Conservation (phyloP, 2,888 invertebrate species). For the Dicranocentrus wangi region DNA sequence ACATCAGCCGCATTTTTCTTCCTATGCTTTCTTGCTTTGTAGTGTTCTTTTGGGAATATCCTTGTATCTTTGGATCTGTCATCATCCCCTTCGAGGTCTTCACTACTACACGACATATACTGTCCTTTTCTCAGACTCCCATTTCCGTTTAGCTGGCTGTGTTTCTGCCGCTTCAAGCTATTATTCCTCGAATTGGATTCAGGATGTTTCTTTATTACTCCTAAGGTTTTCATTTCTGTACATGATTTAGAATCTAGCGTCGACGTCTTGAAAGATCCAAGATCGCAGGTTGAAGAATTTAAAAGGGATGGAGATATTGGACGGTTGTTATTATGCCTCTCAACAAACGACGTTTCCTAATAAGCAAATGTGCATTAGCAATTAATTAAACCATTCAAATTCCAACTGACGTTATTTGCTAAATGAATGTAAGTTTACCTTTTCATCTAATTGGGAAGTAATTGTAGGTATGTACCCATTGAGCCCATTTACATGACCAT, state of each 20-base stretch:
- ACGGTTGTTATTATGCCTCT: constrained; percentile 80
- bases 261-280: constrained; percentile 65
- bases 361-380: neutral
- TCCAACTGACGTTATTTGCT: neutral
- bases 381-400: too few species aligned
- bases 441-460: constrained; percentile 72
- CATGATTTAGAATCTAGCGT: constrained; percentile 62
- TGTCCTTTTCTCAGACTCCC: constrained; percentile 70
- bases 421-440: constrained; percentile 67
- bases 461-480: constrained; percentile 73
- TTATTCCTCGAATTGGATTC: constrained; percentile 68
- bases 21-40: constrained; percentile 72
- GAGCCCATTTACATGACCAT: constrained; percentile 62
- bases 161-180: constrained; percentile 71
- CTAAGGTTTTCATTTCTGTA: constrained; percentile 71
- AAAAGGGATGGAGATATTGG: constrained; percentile 73
- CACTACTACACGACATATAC: constrained; percentile 72
- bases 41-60: constrained; percentile 73
- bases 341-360: constrained; percentile 81
- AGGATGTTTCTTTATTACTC: constrained; percentile 38
- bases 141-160: constrained; percentile 63
- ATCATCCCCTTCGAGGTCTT: constrained; percentile 71
- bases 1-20: constrained; percentile 64
- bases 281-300: constrained; percentile 67
- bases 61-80: constrained; percentile 69